phyloP scores from a whole-genome alignment of 2,888 invertebrate genomes.

The Gymnosoma rotundatum region DNA sequence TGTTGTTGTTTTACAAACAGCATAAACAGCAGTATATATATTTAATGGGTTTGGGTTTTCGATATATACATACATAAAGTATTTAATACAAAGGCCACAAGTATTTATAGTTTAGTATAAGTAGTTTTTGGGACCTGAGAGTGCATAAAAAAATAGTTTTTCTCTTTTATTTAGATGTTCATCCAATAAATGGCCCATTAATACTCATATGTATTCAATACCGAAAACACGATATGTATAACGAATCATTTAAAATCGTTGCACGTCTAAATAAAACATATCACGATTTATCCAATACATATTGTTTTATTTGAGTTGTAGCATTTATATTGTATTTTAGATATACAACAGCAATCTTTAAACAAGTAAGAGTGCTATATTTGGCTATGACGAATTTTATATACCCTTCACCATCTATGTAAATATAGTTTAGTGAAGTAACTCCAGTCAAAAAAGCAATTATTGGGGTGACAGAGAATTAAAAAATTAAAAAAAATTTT shows the following conservation, averaged over 20 bases:
- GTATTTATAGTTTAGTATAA: too few species aligned
- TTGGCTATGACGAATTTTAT: too few species aligned
- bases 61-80: neutral
- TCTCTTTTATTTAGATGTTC: constrained; percentile 8
- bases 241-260: constrained; percentile 49
- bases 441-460: too few species aligned
- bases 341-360: constrained; percentile 7
- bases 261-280: constrained; percentile 49
- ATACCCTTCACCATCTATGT: too few species aligned
- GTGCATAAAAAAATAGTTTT: neutral
- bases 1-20: constrained; percentile 4
- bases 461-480: too few species aligned
- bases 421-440: too few species aligned
- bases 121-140: constrained; percentile 28
- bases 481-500: too few species aligned
- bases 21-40: constrained; percentile 18
- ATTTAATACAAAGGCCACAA: constrained; percentile 8
- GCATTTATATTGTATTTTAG: constrained; percentile 14
- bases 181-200: constrained; percentile 1
- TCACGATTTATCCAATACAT: constrained; percentile 52
- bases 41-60: constrained; percentile 25
- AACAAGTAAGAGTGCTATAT: too few species aligned
- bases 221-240: constrained; percentile 9
- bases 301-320: constrained; percentile 17
- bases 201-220: neutral